Evolutionary conservation across 2,113 vertebrate species (phyloP).

Genomic region (Scomber colias): DNA sequence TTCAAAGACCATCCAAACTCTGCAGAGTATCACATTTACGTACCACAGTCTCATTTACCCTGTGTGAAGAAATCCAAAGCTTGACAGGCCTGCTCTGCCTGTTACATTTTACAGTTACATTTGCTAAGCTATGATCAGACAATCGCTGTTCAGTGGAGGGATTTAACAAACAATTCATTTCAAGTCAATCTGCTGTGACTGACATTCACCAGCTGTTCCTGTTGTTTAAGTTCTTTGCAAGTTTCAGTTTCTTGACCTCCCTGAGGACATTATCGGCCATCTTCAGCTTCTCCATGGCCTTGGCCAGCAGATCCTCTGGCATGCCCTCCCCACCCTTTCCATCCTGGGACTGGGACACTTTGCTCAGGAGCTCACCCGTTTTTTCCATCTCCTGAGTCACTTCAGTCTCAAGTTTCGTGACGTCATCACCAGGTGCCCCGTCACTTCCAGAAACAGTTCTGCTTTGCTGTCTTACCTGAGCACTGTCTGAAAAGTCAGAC

Average conservation of each 20-base stretch:
- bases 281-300: slow-evolving; percentile 91
- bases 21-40: too few relatives aligned
- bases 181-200: not conserved
- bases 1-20: too few relatives aligned
- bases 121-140: not conserved
- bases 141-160: not conserved
- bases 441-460: not conserved
- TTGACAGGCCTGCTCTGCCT: not conserved
- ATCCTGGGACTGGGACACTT: slow-evolving; percentile 56
- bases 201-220: slow-evolving; percentile 89
- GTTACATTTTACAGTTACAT: too few relatives aligned
- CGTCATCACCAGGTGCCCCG: slow-evolving; percentile 38
- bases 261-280: slow-evolving; percentile 91
- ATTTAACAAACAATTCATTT: slow-evolving; percentile 14
- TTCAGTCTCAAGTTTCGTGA: slow-evolving; percentile 87
- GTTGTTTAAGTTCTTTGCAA: slow-evolving; percentile 70
- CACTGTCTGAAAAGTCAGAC: slow-evolving; percentile 49
- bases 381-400: slow-evolving; percentile 88
- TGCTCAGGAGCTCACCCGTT: slow-evolving; percentile 87
- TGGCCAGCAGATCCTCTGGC: slow-evolving; percentile 86
- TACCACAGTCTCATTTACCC: too few relatives aligned
- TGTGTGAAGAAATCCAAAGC: not conserved
- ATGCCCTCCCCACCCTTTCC: slow-evolving; percentile 1
- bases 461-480: not conserved
- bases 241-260: slow-evolving; percentile 87